Evolutionary conservation across 2,888 invertebrate species (phyloP).

Genomic region (Drosophila barbarae): DNA sequence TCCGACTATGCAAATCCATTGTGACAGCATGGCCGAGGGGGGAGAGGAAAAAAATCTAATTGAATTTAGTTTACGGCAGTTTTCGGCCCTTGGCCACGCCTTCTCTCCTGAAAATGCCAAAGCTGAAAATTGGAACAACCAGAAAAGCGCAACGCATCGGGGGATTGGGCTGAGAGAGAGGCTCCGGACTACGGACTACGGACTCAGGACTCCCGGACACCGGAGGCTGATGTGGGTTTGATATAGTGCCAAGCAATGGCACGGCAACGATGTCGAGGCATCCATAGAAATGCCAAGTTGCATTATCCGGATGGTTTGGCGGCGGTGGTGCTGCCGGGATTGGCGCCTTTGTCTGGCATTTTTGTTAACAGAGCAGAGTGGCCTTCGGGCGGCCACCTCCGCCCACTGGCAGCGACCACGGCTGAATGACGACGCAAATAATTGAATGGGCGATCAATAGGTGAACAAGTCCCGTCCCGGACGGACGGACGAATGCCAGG

Average conservation of each 20-base stretch:
- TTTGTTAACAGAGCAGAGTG: conserved; percentile 33
- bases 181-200: not conserved
- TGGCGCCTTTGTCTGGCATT: conserved; percentile 59
- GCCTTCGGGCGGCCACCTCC: not conserved
- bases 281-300: conserved; percentile 69
- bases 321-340: conserved; percentile 11
- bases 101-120: conserved; percentile 2
- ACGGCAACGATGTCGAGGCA: conserved; percentile 51
- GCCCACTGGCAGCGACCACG: conserved; percentile 8
- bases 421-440: conserved; percentile 62
- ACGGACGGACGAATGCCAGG: conserved; percentile 3
- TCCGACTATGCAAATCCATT: conserved; percentile 62
- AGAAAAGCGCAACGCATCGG: conserved; percentile 62
- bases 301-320: conserved; percentile 47
- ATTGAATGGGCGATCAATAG: conserved; percentile 70
- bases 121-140: conserved; percentile 49
- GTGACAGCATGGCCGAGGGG: conserved; percentile 45
- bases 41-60: conserved; percentile 48
- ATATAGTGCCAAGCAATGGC: conserved; percentile 52
- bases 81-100: conserved; percentile 53
- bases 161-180: not conserved
- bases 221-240: conserved; percentile 21
- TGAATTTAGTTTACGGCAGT: conserved; percentile 66
- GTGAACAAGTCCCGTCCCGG: conserved; percentile 53
- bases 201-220: not conserved